Evolutionary conservation across 2,888 invertebrate species (phyloP).

Genomic region (Epinotia brunnichana): DNA sequence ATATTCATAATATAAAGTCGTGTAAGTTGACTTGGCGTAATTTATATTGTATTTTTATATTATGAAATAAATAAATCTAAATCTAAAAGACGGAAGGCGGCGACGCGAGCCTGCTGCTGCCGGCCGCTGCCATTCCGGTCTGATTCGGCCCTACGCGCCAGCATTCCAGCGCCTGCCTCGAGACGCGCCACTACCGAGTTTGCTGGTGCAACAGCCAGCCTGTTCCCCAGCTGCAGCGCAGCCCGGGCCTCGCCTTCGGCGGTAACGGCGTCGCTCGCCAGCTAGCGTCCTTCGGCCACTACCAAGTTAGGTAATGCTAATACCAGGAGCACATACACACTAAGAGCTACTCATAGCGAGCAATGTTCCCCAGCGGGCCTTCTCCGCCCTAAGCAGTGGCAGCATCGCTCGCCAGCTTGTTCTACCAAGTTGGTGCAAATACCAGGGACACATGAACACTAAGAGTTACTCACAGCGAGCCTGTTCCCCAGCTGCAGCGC

Average conservation of each 20-base stretch:
- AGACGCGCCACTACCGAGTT: too few relatives aligned
- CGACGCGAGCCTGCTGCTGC: too few relatives aligned
- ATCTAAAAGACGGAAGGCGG: too few relatives aligned
- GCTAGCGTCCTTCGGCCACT: too few relatives aligned
- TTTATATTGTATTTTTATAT: too few relatives aligned
- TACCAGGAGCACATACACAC: background rate
- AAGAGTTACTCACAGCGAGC: constrained; percentile 49
- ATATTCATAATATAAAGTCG: too few relatives aligned
- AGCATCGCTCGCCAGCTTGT: constrained; percentile 52
- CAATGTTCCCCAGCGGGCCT: constrained; percentile 70
- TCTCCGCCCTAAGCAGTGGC: constrained; percentile 58
- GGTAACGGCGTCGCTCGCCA: constrained; percentile 45
- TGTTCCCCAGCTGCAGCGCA: constrained; percentile 67
- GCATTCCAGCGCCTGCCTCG: too few relatives aligned
- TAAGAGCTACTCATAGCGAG: constrained; percentile 60
- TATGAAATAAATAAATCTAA: too few relatives aligned
- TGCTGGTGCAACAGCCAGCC: constrained; percentile 50
- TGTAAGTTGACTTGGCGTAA: too few relatives aligned
- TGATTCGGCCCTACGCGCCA: too few relatives aligned
- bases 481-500: constrained; percentile 68
- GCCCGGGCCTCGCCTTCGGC: constrained; percentile 66
- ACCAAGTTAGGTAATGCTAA: background rate
- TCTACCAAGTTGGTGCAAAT: background rate
- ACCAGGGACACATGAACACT: background rate
- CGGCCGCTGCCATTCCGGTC: too few relatives aligned